These are phyloP conservation scores for Pionites leucogaster DNA, from an alignment of 2,113 vertebrate species.

Conservation along the genomic window DNA sequence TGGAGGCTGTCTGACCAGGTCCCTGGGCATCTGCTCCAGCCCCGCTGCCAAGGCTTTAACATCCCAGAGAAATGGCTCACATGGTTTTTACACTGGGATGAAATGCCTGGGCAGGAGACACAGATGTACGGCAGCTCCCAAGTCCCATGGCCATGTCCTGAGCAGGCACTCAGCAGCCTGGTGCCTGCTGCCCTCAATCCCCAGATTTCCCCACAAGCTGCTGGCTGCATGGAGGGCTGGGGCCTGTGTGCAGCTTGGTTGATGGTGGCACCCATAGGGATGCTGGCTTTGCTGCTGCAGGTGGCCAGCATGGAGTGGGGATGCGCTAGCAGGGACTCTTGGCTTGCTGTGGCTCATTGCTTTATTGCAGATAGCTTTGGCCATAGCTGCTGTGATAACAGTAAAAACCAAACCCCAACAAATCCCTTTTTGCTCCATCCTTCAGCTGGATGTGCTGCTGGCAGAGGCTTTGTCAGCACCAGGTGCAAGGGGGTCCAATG, in stretches of 20 bases:
- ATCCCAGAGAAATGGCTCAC: background rate
- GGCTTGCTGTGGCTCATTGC: background rate
- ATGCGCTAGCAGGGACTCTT: background rate
- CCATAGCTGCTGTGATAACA: background rate
- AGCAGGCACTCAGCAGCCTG: background rate
- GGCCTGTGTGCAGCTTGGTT: accelerated
- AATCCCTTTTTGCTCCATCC: background rate
- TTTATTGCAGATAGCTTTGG: conserved; percentile 26
- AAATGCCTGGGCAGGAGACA: background rate
- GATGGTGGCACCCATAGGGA: accelerated
- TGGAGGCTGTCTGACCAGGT: background rate
- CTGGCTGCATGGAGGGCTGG: accelerated
- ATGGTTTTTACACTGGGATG: background rate
- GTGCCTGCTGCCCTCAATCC: background rate
- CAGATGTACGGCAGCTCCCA: background rate
- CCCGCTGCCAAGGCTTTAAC: background rate
- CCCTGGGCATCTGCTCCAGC: background rate
- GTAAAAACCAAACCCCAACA: background rate
- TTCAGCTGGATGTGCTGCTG: background rate
- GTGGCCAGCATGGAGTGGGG: background rate
- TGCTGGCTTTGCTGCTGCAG: background rate
- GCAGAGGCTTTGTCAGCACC: background rate
- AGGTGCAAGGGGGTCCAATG: background rate
- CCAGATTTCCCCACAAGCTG: accelerated
- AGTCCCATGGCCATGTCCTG: background rate